Evolutionary conservation across 2,797 vertebrate species (phyloP).

Genomic region (Myioborus melanocephalus): DNA sequence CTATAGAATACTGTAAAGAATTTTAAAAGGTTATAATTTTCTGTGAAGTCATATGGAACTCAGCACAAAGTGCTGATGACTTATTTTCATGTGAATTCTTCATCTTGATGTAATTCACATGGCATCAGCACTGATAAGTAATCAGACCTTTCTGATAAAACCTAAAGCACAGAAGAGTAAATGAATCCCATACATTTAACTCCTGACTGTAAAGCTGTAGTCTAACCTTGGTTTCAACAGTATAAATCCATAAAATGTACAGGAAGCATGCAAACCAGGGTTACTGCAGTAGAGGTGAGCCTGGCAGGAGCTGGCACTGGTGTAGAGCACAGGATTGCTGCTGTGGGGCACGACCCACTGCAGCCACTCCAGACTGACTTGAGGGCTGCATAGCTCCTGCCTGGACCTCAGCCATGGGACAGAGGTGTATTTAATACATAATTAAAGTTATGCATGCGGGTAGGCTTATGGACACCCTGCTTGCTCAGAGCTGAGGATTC

Average conservation of each 20-base stretch:
- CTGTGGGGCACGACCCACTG: neutral
- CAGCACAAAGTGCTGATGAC: slow-evolving; percentile 54
- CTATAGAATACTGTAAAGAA: neutral
- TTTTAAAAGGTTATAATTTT: slow-evolving; percentile 51
- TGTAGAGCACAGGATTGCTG: neutral
- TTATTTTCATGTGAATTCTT: slow-evolving; percentile 69
- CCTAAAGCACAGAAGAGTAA: slow-evolving; percentile 17
- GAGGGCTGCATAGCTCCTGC: neutral
- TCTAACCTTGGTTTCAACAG: neutral
- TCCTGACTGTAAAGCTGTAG: neutral
- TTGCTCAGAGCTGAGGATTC: neutral
- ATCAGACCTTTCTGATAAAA: slow-evolving; percentile 63
- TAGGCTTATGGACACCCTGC: neutral
- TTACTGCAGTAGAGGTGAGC: neutral
- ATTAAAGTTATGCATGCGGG: neutral
- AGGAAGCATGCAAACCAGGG: neutral
- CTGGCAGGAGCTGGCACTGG: neutral
- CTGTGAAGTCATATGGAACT: slow-evolving; percentile 38
- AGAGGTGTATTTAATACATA: neutral
- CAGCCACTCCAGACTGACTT: neutral
- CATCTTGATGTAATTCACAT: slow-evolving; percentile 53
- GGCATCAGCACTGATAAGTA: slow-evolving; percentile 59
- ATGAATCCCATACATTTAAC: slow-evolving; percentile 10
- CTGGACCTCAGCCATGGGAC: neutral
- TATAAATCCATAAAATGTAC: neutral